Percentiles rank a stretch among this genome's conserved stretches.
phyloP scores from a whole-genome alignment of 2,888 invertebrate species.

The Andrena marginata region DNA sequence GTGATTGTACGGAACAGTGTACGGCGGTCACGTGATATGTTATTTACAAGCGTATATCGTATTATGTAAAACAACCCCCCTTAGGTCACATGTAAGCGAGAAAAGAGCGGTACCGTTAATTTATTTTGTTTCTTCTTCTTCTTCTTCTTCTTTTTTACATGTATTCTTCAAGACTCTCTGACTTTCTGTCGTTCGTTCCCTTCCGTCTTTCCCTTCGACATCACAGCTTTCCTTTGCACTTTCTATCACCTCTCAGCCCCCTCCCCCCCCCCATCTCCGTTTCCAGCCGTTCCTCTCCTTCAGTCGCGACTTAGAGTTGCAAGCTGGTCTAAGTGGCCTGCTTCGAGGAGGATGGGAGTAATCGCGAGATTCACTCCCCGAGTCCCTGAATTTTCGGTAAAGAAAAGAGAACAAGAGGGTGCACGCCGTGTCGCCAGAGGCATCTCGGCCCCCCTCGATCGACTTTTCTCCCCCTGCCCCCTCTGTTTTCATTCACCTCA shows the following conservation, averaged over 20 bases:
- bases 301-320: not conserved
- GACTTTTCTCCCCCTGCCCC: not conserved
- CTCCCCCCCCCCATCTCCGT: not conserved
- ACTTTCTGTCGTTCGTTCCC: slow-evolving; percentile 31
- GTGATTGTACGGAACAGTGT: slow-evolving; percentile 69
- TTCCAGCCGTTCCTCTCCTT: not conserved
- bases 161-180: slow-evolving; percentile 6
- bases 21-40: slow-evolving; percentile 82
- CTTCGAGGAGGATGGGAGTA: not conserved
- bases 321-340: not conserved
- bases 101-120: slow-evolving; percentile 70
- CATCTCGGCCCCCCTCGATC: not conserved
- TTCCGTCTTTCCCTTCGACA: not conserved
- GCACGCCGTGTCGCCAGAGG: not conserved
- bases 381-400: slow-evolving; percentile 1
- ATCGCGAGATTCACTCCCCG: not conserved
- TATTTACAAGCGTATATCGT: slow-evolving; percentile 73
- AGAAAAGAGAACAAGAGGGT: slow-evolving; percentile 29
- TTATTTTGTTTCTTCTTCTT: slow-evolving; percentile 54
- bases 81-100: slow-evolving; percentile 66
- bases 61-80: slow-evolving; percentile 72
- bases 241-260: not conserved
- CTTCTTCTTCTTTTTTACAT: slow-evolving; percentile 30
- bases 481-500: not conserved
- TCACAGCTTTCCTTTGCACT: not conserved